Conservation (phyloP, 2,797 vertebrate species). For the Simalia tracyae region DNA sequence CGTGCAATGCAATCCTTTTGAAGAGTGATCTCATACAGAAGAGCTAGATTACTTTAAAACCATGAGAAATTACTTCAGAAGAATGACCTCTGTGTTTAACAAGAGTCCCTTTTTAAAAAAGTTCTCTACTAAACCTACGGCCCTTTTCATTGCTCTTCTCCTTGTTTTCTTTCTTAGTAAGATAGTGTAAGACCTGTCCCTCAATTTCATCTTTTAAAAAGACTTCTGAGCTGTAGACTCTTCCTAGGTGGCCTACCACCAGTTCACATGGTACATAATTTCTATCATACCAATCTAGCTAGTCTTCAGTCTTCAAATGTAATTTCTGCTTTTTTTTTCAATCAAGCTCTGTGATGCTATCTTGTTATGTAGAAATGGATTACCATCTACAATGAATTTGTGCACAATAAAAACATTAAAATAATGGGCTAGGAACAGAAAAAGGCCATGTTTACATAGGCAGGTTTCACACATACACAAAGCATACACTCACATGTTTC, state of each 20-base stretch:
- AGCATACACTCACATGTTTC: not conserved
- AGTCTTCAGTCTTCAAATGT: slow-evolving; percentile 26
- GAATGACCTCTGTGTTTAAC: slow-evolving; percentile 56
- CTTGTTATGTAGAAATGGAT: not conserved
- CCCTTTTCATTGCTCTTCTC: slow-evolving; percentile 16
- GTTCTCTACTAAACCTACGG: slow-evolving; percentile 19
- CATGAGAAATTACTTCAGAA: slow-evolving; percentile 52
- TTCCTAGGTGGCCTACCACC: slow-evolving; percentile 34
- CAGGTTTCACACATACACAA: not conserved
- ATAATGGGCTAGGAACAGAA: not conserved
- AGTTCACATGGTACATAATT: slow-evolving; percentile 45
- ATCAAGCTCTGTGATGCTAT: not conserved
- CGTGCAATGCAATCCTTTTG: slow-evolving; percentile 39
- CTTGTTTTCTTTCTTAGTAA: slow-evolving; percentile 45
- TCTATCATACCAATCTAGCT: slow-evolving; percentile 24
- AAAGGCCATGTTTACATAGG: not conserved
- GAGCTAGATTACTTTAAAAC: slow-evolving; percentile 50
- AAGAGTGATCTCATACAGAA: slow-evolving; percentile 36
- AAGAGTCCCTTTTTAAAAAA: slow-evolving; percentile 29
- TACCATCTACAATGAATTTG: not conserved
- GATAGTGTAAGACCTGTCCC: slow-evolving; percentile 16
- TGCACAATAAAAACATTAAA: not conserved
- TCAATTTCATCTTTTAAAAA: slow-evolving; percentile 24
- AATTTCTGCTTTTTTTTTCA: not conserved
- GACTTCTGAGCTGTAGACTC: slow-evolving; percentile 19